Base-by-base conservation (phyloP, 2,797 vertebrate species). In the Gymnoscopelus microlampas region DNA sequence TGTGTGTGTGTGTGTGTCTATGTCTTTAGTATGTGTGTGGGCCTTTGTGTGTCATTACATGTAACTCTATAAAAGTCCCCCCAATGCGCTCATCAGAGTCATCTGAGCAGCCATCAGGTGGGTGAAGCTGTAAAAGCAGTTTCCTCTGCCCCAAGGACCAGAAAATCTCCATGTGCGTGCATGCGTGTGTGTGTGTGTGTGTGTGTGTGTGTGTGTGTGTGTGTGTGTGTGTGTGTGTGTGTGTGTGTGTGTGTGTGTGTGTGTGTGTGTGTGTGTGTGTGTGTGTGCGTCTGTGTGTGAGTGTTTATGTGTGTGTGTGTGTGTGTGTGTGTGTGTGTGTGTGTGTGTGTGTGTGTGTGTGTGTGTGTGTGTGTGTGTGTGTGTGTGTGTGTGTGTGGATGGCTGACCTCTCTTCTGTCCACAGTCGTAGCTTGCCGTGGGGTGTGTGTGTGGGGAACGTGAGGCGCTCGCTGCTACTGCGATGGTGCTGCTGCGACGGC, bases 361-460 rank as follows among this genome's bases (percentile, higher is more conserved):
- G 23, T 62, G n/a, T 48, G 32, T 39, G 35, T 51, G 65, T 71
- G 48, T 23, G 19, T 12, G 44, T 4, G n/a, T 63, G 51, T 69
- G 65, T 23, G 11, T 71, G 15, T 63, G 81, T 49, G 49, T 53
- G 63, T 23, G 49, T 50, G 48, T 23, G 53, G 9, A 5, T 1
- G 14, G 70, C 93, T 93, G 59, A 99, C 98, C 98, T 95, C 81
- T 99, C 98, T 81, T 99, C 96, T 0, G 95, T 95, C 98, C 98
- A 99, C 79, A 97, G 94, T 2, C 93, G 94, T 61, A 97, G 92
- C 85, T 96, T 97, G 88, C 94, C 87, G 85, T 98, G 96, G 0
- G 94, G 86, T 0, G 91, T 85, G 88, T 98, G 95, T 8, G 93
- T 89, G 24, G 92, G 90, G 87, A 96, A 96, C 49, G 94, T 89